Evolutionary conservation across 1,140 invertebrate species (phyloP), one percentile per base, ranked within the genome.

Genomic region (Magallana gigas): DNA sequence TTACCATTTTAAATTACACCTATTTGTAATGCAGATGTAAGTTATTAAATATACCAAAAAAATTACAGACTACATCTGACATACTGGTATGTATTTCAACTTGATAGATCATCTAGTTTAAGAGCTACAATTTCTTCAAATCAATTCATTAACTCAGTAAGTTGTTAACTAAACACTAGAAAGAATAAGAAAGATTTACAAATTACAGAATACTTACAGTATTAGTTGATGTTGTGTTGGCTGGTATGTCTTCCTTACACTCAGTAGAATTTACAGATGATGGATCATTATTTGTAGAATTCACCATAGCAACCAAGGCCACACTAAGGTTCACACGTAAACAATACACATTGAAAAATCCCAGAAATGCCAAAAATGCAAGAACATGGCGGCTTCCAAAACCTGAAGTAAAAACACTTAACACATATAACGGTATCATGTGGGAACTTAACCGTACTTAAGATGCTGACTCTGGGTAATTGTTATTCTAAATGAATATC

Each of bases 281-380:
- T 8, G 48, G 1, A 8, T 57, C 48, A n/a, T 16, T 18, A 11
- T 83, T 57, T 83, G 95, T 94, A 91, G 95, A 94, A 89, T 97
- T 96, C 91, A 99, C 98, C 98, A 99, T 99, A 11, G 98, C 98
- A 80, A 99, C 98, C 91, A 99, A 98, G 16, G 98, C 98, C 58
- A 99, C 98, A 1, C 98, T 99, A 96, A 99, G 97, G 94, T 99
- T 99, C 14, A 98, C 98, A 81, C 98, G 95, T 97, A 99, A 98
- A 88, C 98, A 96, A 94, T 99, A 99, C 0, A 98, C 92, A 89
- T 94, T 94, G 88, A 94, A 86, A 84, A 94, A 94, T 1, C 94
- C 94, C 88, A 99, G 95, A 94, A 99, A 99, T 83, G 98, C 96
- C 96, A 99, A 97, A 91, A 98, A 96, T 9, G 98, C 98, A 85